Percentiles rank a stretch among this genome's conserved stretches.
phyloP scores from a whole-genome alignment of 2,888 invertebrate genomes.

The Campaea margaritaria region DNA sequence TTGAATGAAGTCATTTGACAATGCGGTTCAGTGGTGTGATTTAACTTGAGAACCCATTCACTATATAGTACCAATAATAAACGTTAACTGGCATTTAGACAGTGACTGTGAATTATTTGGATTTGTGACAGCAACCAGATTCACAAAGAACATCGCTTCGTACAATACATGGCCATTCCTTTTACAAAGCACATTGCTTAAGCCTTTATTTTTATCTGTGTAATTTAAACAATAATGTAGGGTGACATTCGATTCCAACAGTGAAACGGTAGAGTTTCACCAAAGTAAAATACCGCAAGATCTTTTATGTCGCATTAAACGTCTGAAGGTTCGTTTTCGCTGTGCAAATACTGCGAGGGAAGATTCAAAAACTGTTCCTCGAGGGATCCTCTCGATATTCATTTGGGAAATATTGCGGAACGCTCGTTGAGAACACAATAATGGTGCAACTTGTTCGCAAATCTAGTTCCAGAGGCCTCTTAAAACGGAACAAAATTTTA shows the following conservation, averaged over 20 bases:
- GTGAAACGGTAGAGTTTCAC: conserved; percentile 35
- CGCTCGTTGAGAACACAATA: conserved; percentile 61
- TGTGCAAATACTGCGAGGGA: conserved; percentile 60
- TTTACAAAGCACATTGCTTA: not conserved
- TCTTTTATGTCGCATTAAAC: conserved; percentile 63
- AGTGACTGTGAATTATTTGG: not conserved
- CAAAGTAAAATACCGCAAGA: conserved; percentile 48
- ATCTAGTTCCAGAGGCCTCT: conserved; percentile 49
- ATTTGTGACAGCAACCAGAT: not conserved
- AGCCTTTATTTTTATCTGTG: conserved; percentile 19
- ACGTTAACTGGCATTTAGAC: not conserved
- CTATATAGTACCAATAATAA: too few relatives aligned
- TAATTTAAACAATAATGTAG: conserved; percentile 20
- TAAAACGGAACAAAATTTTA: conserved; percentile 45
- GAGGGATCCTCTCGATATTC: conserved; percentile 64
- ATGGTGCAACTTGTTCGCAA: conserved; percentile 48
- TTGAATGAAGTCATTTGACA: too few relatives aligned
- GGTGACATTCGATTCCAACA: conserved; percentile 33
- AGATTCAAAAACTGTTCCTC: conserved; percentile 67
- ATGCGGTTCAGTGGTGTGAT: too few relatives aligned
- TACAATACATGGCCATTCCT: not conserved
- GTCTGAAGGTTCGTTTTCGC: conserved; percentile 56
- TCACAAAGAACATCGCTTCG: not conserved
- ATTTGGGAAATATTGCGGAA: conserved; percentile 65
- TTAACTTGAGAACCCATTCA: too few relatives aligned